Evolutionary conservation across 2,888 invertebrate species (phyloP), one percentile per base, ranked within the genome.

Genomic region (Vanessa cardui): DNA sequence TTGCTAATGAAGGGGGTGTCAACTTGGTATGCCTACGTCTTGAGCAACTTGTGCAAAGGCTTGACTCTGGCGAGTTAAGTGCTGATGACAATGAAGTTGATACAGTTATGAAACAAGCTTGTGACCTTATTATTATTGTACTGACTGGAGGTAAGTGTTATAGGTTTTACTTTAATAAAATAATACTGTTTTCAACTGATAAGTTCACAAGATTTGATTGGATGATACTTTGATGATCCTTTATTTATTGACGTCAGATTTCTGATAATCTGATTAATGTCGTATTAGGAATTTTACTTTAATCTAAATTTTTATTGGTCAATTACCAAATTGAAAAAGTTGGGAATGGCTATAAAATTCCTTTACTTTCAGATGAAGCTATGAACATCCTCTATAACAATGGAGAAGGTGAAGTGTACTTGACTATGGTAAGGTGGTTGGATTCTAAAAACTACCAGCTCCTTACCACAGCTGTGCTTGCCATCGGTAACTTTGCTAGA

Each of bases 401-500:
- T 61, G 96, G 96, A 0, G 88, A 94, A n/a, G 96, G 97, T 0
- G 90, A 93, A 73, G 95, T 95, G 12, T 98, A 95, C 84, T 89
- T 87, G 77, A 96, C 91, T 0, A 95, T 96, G 90, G 94, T 96
- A 62, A 93, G 94, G 45, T 98, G 98, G 98, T 89, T 98, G 73
- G 94, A 95, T 68, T 94, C 95, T 0, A 87, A 93, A 26, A 95
- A 96, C 82, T 94, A 95, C 71, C 96, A 97, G 83, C 90, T 98
- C 26, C 92, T 96, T 78, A 95, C 96, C n/a, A 96, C 97, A 0
- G 97, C 96, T 0, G 95, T 97, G 5, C 90, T 98, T 72, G 97
- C 97, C 0, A 94, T 98, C 74, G 98, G 97, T 1, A 98, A 98
- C 92, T 98, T 98, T 87, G 98, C 98, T 0, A 93, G 98, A 54